Conservation (phyloP, 2,113 vertebrate genomes). For the Chionodraco myersi region DNA sequence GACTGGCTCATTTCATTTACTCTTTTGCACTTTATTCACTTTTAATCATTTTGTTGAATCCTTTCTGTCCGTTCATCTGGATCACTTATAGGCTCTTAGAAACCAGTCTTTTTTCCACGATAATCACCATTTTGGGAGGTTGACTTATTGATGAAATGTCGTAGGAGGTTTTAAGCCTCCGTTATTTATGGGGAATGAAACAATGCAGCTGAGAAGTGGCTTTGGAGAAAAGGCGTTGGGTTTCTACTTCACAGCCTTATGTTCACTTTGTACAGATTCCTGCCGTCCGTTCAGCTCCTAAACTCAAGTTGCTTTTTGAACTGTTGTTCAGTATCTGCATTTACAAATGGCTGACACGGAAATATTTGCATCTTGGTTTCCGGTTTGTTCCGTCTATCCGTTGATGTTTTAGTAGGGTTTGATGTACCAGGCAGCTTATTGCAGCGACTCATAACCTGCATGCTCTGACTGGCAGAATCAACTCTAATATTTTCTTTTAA, state of each 20-base stretch:
- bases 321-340: slow-evolving; percentile 3
- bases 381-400: background rate
- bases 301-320: background rate
- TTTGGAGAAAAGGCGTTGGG: background rate
- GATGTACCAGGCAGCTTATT: slow-evolving; percentile 22
- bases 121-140: background rate
- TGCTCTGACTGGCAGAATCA: slow-evolving; percentile 38
- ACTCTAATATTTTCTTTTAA: background rate
- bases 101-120: background rate
- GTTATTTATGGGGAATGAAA: background rate
- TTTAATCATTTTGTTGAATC: background rate
- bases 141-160: background rate
- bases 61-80: background rate
- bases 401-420: slow-evolving; percentile 14
- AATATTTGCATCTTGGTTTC: slow-evolving; percentile 3
- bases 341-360: background rate
- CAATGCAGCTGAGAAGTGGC: background rate
- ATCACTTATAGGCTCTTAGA: background rate
- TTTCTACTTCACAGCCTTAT: slow-evolving; percentile 13
- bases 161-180: background rate
- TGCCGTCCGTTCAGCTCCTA: background rate
- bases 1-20: background rate
- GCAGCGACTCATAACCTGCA: slow-evolving; percentile 53
- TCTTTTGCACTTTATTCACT: slow-evolving; percentile 31
- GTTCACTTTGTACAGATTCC: background rate